Base-by-base conservation (phyloP, 2,888 invertebrate species). In the Strigamia crassipes region DNA sequence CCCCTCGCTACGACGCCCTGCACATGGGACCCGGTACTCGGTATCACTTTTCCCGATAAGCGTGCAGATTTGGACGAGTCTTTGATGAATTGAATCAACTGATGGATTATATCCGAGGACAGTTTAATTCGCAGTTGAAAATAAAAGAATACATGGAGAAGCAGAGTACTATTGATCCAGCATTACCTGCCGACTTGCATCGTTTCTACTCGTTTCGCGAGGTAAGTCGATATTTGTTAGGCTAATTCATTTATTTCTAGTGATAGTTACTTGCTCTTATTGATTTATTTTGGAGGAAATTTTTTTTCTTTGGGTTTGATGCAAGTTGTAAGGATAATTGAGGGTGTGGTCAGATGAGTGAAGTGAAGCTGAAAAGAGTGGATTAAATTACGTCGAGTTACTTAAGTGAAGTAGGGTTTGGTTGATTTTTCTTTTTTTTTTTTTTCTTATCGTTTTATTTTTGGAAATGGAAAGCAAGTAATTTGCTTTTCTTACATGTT, bases 111-210 rank as follows among this genome's bases (percentile, higher is more conserved):
- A 23, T 12, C 18, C 6, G 12, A 23, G 12, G 61, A 21, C 18
- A n/a, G 12, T 66, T 66, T 66, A 66, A 66, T 66, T 66, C 18
- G 61, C 61, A n/a, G 21, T 15, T n/a, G 61, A 23, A 66, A 66
- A 66, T 21, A 12, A 66, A 66, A 66, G 61, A 66, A 66, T 23
- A 66, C 61, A 66, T 66, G 61, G 61, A 66, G 61, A 66, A 66
- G 18, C 21, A 21, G 61, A 5, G 23, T 66, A 66, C 10, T 66
- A 66, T 66, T 66, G 61, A 66, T 66, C 61, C 61, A 66, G 23
- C 61, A 66, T 66, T 66, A 66, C n/a, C 61, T 23, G 61, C 61
- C 23, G 23, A 66, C 61, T 66, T 66, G 61, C 61, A 66, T 66
- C 61, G 61, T 21, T 23, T 66, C 61, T 12, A 51, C 51, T 51